Conservation (phyloP, 2,888 invertebrate genomes). For the Lypha dubia region DNA sequence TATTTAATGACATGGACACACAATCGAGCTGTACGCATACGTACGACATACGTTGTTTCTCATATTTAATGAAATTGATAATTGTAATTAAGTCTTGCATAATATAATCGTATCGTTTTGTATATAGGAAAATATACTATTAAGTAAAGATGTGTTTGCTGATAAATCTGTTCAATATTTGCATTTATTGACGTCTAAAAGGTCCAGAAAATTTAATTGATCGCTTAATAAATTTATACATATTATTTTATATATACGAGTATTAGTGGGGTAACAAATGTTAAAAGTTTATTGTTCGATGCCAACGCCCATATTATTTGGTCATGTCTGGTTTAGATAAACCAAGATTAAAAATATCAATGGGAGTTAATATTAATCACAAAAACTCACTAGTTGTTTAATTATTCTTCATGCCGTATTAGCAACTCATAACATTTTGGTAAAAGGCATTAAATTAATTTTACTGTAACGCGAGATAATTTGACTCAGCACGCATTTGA, state of each 20-base stretch:
- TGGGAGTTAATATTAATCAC: too few relatives aligned
- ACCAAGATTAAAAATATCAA: too few relatives aligned
- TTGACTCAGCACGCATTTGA: too few relatives aligned
- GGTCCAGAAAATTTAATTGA: neutral
- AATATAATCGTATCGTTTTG: constrained; percentile 3
- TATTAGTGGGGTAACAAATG: neutral
- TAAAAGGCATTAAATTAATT: too few relatives aligned
- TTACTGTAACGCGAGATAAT: too few relatives aligned
- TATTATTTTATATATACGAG: neutral
- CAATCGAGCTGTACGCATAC: too few relatives aligned
- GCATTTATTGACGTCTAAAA: neutral
- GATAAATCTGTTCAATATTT: neutral
- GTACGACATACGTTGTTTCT: neutral
- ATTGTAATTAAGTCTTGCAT: constrained; percentile 48
- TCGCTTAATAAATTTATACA: neutral
- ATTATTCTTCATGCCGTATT: too few relatives aligned
- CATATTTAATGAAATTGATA: constrained; percentile 38
- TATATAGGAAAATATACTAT: constrained; percentile 5
- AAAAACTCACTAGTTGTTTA: too few relatives aligned
- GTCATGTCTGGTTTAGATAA: neutral
- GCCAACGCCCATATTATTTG: neutral
- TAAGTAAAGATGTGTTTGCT: constrained; percentile 4
- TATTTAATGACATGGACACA: constrained; percentile 19
- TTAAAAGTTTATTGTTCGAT: neutral
- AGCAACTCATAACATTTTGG: too few relatives aligned